Evolutionary conservation across 2,113 vertebrate genomes (phyloP), one percentile per base, ranked within the genome.

Genomic region (Chlorocebus sabaeus): DNA sequence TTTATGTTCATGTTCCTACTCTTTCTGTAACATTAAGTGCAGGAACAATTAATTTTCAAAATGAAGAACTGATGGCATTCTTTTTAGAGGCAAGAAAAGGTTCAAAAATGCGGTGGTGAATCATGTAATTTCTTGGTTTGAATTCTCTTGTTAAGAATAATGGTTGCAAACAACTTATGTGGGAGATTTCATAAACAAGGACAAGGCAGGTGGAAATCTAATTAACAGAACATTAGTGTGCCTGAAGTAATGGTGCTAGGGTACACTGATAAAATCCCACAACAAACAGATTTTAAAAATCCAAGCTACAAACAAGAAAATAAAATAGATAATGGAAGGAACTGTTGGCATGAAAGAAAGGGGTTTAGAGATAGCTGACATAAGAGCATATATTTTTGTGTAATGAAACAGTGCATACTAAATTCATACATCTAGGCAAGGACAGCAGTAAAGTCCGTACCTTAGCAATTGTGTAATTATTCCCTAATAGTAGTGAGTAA

Each of bases 201-300:
- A 75, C n/a, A 90, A 82, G 30, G 43, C 38, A 94, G 38, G 35
- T 83, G n/a, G 57, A 89, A 93, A 82, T 89, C 81, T 82, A 97
- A 96, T 95, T 81, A 96, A 92, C 10, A 70, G 59, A 89, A 76
- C 50, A 75, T 93, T 80, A 94, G 83, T 45, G 73, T 95, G 40
- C 38, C 23, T 57, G 68, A 38, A 76, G 45, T 90, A 80, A 22
- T 83, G 59, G 96, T 97, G 78, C 82, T 91, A 94, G 70, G 67
- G 89, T 75, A 57, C 43, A 75, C 67, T 96, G 80, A 90, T 95
- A 95, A 94, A 91, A 83, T 93, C 61, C 93, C 6, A 55, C 23
- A 95, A 89, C 72, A 88, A 83, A 93, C 20, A 86, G 67, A 86
- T 86, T 93, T 89, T 76, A 82, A 68, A 89, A 90, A 97, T 93